A percentile compares a stretch with the other conserved stretches of the same genome.
phyloP scores from a whole-genome alignment of 2,797 vertebrate species.

The Synanceia verrucosa region DNA sequence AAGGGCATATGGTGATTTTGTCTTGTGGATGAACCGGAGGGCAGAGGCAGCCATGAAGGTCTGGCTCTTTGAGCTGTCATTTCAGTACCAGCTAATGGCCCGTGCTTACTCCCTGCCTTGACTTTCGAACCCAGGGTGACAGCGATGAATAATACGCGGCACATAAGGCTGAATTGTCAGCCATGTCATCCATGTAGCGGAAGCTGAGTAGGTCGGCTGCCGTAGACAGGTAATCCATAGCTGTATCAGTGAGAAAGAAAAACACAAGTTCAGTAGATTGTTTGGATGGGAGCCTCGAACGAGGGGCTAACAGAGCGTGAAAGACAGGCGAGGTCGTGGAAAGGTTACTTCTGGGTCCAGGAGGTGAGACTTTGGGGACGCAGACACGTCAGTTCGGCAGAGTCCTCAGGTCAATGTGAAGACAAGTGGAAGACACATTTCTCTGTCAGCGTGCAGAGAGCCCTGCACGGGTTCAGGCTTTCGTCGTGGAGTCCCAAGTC shows the following conservation, averaged over 20 bases:
- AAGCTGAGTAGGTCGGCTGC: conserved; percentile 42
- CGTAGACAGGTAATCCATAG: conserved; percentile 61
- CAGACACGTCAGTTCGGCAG: conserved; percentile 64
- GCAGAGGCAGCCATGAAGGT: conserved; percentile 39
- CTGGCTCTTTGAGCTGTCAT: conserved; percentile 61
- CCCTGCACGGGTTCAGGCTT: conserved; percentile 86
- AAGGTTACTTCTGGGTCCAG: conserved; percentile 68
- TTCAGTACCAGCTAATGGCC: conserved; percentile 59
- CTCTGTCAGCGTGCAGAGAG: conserved; percentile 82
- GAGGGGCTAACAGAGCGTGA: conserved; percentile 63
- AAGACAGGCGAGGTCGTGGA: conserved; percentile 61
- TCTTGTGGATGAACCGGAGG: conserved; percentile 36
- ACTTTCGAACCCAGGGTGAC: conserved; percentile 62
- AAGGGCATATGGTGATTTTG: conserved; percentile 63
- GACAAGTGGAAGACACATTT: conserved; percentile 80
- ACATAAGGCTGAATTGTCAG: conserved; percentile 40
- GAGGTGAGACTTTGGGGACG: conserved; percentile 70
- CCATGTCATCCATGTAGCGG: conserved; percentile 58
- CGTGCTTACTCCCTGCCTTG: conserved; percentile 61
- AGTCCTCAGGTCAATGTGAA: conserved; percentile 74
- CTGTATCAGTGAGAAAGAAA: conserved; percentile 35
- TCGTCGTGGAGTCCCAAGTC: conserved; percentile 89
- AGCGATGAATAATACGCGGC: conserved; percentile 54
- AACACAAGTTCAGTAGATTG: conserved; percentile 52
- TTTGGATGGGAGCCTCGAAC: conserved; percentile 50